Percentiles rank a stretch among this genome's conserved stretches.
These are phyloP conservation scores for Hephaestus fuliginosus DNA, from an alignment of 2,797 vertebrate genomes.

Conservation along the genomic window DNA sequence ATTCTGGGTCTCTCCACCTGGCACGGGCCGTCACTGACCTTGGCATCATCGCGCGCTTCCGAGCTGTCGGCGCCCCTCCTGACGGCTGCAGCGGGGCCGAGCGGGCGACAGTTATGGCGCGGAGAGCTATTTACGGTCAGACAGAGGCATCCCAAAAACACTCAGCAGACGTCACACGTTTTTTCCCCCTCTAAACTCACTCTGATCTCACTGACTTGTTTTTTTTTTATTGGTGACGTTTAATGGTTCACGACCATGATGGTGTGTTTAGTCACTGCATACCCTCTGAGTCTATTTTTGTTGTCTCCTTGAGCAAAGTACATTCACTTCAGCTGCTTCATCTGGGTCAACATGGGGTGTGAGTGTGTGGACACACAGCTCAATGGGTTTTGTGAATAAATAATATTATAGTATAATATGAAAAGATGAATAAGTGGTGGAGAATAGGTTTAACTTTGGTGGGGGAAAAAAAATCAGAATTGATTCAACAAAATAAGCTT, in stretches of 20 bases:
- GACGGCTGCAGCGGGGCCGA: conserved; percentile 14
- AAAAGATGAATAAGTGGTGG: background rate
- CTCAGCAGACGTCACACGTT: conserved; percentile 24
- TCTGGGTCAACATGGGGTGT: background rate
- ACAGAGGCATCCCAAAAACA: conserved; percentile 25
- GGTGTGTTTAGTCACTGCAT: no score
- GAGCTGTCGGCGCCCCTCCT: conserved; percentile 12
- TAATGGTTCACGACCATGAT: no score
- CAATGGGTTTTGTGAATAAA: background rate
- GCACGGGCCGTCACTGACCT: conserved; percentile 53
- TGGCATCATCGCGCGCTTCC: conserved; percentile 30
- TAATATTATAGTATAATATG: background rate
- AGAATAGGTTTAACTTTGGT: background rate
- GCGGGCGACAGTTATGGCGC: conserved; percentile 4
- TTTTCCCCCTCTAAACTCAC: background rate
- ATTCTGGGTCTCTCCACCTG: conserved; percentile 82
- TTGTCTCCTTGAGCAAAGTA: conserved; percentile 4
- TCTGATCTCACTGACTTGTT: conserved; percentile 17
- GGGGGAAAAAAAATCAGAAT: background rate
- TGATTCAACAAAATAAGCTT: background rate
- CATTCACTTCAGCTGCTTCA: background rate
- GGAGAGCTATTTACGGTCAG: conserved; percentile 24
- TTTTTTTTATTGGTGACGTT: no score
- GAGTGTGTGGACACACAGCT: background rate
- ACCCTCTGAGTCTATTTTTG: no score